Evolutionary conservation across 2,888 invertebrate species (phyloP).

Genomic region (Rhaphigaster nebulosa): DNA sequence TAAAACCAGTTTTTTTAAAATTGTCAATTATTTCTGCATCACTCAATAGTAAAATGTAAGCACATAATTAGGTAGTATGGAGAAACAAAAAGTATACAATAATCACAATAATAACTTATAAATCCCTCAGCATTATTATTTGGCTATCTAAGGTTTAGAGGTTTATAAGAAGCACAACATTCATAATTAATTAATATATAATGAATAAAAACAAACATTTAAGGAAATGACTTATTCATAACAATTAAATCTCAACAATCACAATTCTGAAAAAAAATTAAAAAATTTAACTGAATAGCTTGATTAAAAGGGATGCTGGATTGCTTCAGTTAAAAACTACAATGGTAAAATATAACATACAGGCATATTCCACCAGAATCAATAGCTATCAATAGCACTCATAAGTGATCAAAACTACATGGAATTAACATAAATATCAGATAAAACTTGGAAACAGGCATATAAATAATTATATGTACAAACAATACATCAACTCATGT

Average conservation of each 20-base stretch:
- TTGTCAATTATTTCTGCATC: too few species aligned
- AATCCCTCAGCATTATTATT: too few species aligned
- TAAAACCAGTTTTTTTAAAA: too few species aligned
- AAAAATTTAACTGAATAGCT: background rate
- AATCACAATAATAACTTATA: too few species aligned
- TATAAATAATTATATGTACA: background rate
- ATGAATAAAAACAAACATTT: background rate
- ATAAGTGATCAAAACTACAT: background rate
- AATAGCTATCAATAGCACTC: background rate
- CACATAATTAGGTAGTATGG: too few species aligned
- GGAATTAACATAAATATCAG: background rate
- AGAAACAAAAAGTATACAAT: too few species aligned
- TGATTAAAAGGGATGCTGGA: background rate
- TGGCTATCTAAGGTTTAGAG: background rate
- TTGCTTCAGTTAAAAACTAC: too few species aligned
- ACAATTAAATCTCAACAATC: background rate
- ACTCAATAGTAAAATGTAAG: too few species aligned
- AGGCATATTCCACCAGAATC: background rate
- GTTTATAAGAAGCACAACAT: background rate
- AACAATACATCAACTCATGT: background rate
- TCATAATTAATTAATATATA: background rate
- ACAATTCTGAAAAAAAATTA: background rate
- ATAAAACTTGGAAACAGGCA: background rate
- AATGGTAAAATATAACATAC: background rate
- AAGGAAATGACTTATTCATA: background rate